phyloP scores from a whole-genome alignment of 2,888 invertebrate species.

The Cryptophagus acutangulus region DNA sequence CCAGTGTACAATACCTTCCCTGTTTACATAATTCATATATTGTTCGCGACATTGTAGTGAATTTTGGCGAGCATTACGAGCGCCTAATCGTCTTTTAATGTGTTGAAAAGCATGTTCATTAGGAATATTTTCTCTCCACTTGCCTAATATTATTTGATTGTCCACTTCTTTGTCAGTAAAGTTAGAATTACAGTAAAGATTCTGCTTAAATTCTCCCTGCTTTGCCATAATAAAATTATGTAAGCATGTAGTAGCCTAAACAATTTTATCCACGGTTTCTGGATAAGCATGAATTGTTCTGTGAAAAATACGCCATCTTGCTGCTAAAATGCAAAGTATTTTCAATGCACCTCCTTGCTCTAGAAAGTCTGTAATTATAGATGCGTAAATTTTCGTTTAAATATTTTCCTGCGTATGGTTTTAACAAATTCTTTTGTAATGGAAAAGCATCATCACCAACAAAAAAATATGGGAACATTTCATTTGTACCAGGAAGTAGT shows the following conservation, averaged over 20 bases:
- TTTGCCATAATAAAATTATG: constrained; percentile 3
- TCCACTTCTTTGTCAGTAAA: not conserved
- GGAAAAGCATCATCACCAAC: constrained; percentile 12
- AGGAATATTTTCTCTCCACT: constrained; percentile 1
- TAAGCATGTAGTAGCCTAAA: not conserved
- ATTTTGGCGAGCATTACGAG: too few species aligned
- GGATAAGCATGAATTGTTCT: constrained; percentile 5
- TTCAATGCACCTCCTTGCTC: constrained; percentile 15
- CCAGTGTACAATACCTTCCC: too few species aligned
- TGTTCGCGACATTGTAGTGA: too few species aligned
- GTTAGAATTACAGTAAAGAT: not conserved
- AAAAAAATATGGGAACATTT: constrained; percentile 3
- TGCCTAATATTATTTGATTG: not conserved
- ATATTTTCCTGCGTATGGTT: constrained; percentile 10
- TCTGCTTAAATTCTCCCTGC: not conserved
- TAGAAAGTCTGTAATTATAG: constrained; percentile 17
- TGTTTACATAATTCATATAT: too few species aligned
- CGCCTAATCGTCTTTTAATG: too few species aligned
- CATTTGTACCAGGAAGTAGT: not conserved
- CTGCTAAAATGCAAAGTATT: constrained; percentile 18
- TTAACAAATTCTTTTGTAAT: constrained; percentile 7
- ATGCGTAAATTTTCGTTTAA: constrained; percentile 4
- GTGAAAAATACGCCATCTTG: constrained; percentile 18
- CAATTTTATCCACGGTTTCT: constrained; percentile 8
- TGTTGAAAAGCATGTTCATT: too few species aligned